These are phyloP conservation scores for Forficula auricularia DNA, from an alignment of 1,140 invertebrate genomes.

Conservation along the genomic window DNA sequence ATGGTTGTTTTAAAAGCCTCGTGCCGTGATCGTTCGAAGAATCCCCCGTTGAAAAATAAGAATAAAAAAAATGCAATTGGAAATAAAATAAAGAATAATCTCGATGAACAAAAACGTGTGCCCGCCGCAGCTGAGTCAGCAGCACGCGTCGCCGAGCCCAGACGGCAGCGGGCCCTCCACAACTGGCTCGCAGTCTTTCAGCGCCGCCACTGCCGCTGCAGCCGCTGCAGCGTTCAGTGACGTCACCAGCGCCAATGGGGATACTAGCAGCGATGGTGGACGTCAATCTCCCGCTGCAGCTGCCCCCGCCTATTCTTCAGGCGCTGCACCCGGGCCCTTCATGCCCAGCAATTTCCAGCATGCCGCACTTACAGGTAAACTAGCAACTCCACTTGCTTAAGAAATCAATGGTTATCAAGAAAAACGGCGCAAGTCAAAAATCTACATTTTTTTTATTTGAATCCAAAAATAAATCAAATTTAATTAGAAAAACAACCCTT, in stretches of 20 bases:
- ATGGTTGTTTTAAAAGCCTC: neutral
- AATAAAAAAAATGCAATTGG: neutral
- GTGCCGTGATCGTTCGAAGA: neutral
- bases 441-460: too few relatives aligned
- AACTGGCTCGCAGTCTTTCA: slow-evolving; percentile 10
- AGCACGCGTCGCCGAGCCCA: too few relatives aligned
- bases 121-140: too few relatives aligned
- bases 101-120: neutral
- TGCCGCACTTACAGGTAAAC: slow-evolving; percentile 16
- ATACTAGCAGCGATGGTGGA: slow-evolving; percentile 23
- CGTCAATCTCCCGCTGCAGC: slow-evolving; percentile 14
- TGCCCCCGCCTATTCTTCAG: slow-evolving; percentile 10
- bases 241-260: slow-evolving; percentile 17
- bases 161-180: too few relatives aligned
- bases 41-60: neutral
- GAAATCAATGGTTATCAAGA: too few relatives aligned
- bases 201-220: slow-evolving; percentile 16
- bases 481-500: too few relatives aligned
- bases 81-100: neutral
- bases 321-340: slow-evolving; percentile 11
- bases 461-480: too few relatives aligned
- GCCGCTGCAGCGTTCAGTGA: slow-evolving; percentile 17
- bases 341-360: slow-evolving; percentile 16
- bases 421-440: too few relatives aligned
- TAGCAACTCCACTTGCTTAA: too few relatives aligned